A percentile compares a stretch with the other conserved stretches of the same genome.
Conservation (phyloP, 2,888 invertebrate genomes). For the Nemotelus nigrinus region DNA sequence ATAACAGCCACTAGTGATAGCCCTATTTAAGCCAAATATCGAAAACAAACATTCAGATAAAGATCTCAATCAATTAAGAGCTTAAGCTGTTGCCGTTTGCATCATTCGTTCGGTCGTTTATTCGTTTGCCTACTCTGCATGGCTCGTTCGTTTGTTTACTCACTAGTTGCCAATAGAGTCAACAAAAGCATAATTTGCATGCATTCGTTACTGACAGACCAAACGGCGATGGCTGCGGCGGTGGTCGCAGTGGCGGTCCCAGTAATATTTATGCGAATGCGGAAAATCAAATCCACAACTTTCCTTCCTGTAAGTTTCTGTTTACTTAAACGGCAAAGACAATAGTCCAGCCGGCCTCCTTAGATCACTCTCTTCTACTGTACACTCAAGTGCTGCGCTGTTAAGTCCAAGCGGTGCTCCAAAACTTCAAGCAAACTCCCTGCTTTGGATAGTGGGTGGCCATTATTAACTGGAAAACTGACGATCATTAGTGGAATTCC, state of each 20-base stretch:
- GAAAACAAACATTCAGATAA: constrained; percentile 38
- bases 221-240: no score
- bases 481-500: constrained; percentile 36
- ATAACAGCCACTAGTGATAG: neutral
- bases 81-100: constrained; percentile 1
- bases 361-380: no score
- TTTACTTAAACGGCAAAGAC: constrained; percentile 10
- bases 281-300: constrained; percentile 34
- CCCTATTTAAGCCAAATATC: constrained; percentile 23
- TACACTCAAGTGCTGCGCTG: neutral
- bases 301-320: constrained; percentile 22
- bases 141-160: no score
- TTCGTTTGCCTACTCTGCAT: no score
- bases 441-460: constrained; percentile 34
- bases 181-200: constrained; percentile 22
- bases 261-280: constrained; percentile 39
- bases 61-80: constrained; percentile 40
- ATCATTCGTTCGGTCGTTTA: no score
- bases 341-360: neutral
- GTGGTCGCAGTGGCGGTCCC: neutral
- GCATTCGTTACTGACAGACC: constrained; percentile 26
- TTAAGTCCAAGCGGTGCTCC: neutral
- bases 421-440: neutral
- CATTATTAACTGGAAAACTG: constrained; percentile 32
- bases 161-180: constrained; percentile 21